Percentiles rank a stretch among this genome's conserved stretches.
phyloP scores from a whole-genome alignment of 2,797 vertebrate species.

The Eremophila alpestris region DNA sequence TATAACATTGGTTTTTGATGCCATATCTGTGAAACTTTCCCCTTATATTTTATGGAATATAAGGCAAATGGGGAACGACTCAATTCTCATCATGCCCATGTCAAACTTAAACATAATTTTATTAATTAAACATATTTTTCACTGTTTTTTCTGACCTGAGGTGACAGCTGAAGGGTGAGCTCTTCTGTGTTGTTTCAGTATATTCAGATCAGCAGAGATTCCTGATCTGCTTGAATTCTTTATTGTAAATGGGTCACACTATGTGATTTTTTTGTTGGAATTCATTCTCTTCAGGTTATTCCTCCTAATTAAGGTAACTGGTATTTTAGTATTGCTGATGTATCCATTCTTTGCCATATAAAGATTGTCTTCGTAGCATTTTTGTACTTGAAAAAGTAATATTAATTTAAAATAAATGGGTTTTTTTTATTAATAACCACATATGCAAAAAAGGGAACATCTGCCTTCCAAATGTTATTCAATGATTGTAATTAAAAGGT shows the following conservation, averaged over 20 bases:
- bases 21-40: not conserved
- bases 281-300: not conserved
- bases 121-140: not conserved
- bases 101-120: not conserved
- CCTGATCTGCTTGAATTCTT: not conserved
- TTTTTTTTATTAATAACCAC: slow-evolving; percentile 34
- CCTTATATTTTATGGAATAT: not conserved
- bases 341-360: not conserved
- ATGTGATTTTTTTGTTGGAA: not conserved
- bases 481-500: slow-evolving; percentile 82
- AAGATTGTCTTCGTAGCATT: not conserved
- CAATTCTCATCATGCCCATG: not conserved
- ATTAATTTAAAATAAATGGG: slow-evolving; percentile 20
- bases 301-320: not conserved
- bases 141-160: not conserved
- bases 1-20: not conserved
- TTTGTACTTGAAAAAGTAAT: slow-evolving; percentile 34
- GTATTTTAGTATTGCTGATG: not conserved
- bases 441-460: slow-evolving; percentile 66
- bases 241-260: not conserved
- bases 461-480: slow-evolving; percentile 79
- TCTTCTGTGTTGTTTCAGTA: not conserved
- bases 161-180: not conserved
- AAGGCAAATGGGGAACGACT: not conserved
- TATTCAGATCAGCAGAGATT: not conserved